Evolutionary conservation across 1,140 invertebrate genomes (phyloP), one percentile per base, ranked within the genome.

Genomic region (Cydia amplana): DNA sequence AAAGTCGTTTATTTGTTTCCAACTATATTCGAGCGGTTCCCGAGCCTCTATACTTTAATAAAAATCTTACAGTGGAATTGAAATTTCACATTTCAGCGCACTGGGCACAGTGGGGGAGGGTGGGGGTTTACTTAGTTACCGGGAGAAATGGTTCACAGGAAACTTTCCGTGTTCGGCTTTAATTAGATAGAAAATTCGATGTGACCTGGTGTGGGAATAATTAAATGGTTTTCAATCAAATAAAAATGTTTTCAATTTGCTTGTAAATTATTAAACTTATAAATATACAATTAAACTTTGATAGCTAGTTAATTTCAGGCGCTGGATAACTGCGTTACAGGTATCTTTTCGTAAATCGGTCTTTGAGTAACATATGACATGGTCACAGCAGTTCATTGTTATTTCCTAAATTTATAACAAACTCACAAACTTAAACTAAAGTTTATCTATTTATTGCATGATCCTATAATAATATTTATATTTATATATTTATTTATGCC

Each of bases 1-100:
- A 87, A 90, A 91, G 85, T 88, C 87, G 85, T 90, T 89, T 89
- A 90, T 90, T 91, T 92, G 88, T 91, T 91, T 88, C 81, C 86
- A 87, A 91, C 89, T 91, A 92, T 85, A 86, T 85, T 89, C 84
- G 82, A 86, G 79, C 81, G 79, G 80, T 84, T 85, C 81, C 77
- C 79, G 80, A 83, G 82, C 80, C 83, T 81, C 84, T 79, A 87
- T 87, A 87, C 84, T 85, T 87, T 85, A 87, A 85, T 87, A 88
- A 87, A 87, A 89, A 85, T 85, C 79, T 87, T 85, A 64, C 80
- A 82, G 72, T 82, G 80, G 79, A 88, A 88, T 89, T 87, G 85
- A 88, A 89, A 88, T 85, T 87, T 89, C 80, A 86, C 81, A 87
- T 88, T 89, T 87, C 79, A 77, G 83, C 77, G 83, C 80, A 82